Percentiles rank a stretch among this genome's conserved stretches.
These are phyloP conservation scores for Agrotis segetum DNA, from an alignment of 2,888 invertebrate species.

Conservation along the genomic window DNA sequence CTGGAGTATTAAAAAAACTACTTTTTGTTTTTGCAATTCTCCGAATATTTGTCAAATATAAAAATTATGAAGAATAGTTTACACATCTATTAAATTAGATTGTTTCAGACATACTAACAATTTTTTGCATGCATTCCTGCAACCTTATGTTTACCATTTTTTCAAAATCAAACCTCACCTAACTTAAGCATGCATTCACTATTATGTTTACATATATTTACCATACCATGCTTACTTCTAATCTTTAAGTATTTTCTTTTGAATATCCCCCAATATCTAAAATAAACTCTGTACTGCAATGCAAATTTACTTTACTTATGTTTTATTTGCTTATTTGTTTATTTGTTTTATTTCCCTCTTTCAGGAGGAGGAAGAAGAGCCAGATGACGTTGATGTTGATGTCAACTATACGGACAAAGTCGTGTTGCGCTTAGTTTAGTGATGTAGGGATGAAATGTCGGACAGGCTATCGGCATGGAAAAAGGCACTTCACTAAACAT, in stretches of 20 bases:
- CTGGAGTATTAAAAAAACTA: background rate
- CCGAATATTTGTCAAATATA: background rate
- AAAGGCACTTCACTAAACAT: background rate
- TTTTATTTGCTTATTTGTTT: slow-evolving; percentile 10
- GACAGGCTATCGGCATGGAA: slow-evolving; percentile 45
- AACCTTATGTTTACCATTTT: slow-evolving; percentile 1
- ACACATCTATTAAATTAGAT: background rate
- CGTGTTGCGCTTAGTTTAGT: slow-evolving; percentile 71
- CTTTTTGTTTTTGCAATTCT: no score
- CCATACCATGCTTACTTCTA: background rate
- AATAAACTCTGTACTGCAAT: background rate
- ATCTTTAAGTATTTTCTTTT: background rate
- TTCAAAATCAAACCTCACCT: background rate
- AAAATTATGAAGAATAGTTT: background rate
- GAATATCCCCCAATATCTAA: background rate
- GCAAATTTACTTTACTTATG: background rate
- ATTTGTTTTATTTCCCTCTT: slow-evolving; percentile 27
- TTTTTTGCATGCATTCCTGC: slow-evolving; percentile 7
- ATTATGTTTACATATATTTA: background rate
- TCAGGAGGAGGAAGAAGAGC: slow-evolving; percentile 70
- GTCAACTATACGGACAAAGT: slow-evolving; percentile 70
- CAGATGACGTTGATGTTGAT: slow-evolving; percentile 27
- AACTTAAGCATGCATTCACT: slow-evolving; percentile 5
- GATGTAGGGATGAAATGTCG: slow-evolving; percentile 7
- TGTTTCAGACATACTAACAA: background rate